These are phyloP conservation scores for Chironomus riparius DNA, from an alignment of 2,888 invertebrate genomes.

Conservation along the genomic window DNA sequence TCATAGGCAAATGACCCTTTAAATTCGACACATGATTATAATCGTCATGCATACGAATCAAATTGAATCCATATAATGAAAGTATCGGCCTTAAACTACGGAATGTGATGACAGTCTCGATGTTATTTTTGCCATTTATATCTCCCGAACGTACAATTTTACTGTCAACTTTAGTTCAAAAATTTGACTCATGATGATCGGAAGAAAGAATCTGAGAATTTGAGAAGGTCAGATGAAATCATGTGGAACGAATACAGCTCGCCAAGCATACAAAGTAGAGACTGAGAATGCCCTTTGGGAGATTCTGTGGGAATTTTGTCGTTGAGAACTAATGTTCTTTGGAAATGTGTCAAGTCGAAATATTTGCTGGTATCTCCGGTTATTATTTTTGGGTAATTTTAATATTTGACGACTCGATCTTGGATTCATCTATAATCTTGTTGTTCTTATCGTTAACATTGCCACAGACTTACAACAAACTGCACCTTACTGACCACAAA, in stretches of 20 bases:
- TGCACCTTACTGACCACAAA: too few species aligned
- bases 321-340: too few species aligned
- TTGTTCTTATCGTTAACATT: too few species aligned
- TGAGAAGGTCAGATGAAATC: constrained; percentile 20
- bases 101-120: not conserved
- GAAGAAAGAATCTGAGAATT: not conserved
- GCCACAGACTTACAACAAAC: too few species aligned
- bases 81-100: not conserved
- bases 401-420: too few species aligned
- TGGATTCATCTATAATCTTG: too few species aligned
- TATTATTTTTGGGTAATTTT: too few species aligned
- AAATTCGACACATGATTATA: not conserved
- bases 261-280: not conserved
- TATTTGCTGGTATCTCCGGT: too few species aligned
- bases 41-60: not conserved
- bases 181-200: not conserved
- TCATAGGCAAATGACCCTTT: not conserved
- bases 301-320: too few species aligned
- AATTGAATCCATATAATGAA: too few species aligned
- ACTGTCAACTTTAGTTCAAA: not conserved
- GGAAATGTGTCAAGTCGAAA: too few species aligned
- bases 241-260: constrained; percentile 14
- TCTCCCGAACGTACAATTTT: constrained; percentile 1
- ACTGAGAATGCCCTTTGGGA: too few species aligned
- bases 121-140: not conserved